Conservation (phyloP, 2,888 invertebrate genomes). For the Zonitis immaculata region DNA sequence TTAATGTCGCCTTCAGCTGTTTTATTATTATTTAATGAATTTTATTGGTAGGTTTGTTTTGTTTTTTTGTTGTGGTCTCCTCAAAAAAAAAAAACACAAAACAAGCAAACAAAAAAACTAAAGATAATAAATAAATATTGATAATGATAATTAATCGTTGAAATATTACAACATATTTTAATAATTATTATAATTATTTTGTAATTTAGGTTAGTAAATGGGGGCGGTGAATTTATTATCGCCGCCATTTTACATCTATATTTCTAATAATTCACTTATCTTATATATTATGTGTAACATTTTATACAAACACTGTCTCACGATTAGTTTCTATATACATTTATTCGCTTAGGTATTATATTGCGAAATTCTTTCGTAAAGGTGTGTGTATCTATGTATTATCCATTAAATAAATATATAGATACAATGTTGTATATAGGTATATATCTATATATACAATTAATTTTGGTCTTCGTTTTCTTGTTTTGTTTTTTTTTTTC, state of each 20-base stretch:
- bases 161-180: conserved; percentile 4
- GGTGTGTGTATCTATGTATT: not conserved
- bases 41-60: not conserved
- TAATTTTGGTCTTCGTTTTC: not conserved
- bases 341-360: conserved; percentile 1
- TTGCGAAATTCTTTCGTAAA: conserved; percentile 5
- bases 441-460: no score
- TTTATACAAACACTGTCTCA: conserved; percentile 2
- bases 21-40: not conserved
- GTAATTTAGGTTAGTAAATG: conserved; percentile 5
- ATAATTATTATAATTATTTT: conserved; percentile 6
- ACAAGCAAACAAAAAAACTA: not conserved
- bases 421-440: no score
- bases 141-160: conserved; percentile 1
- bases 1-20: conserved; percentile 1
- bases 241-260: conserved; percentile 2
- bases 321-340: conserved; percentile 5
- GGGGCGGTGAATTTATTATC: not conserved
- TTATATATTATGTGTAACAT: conserved; percentile 5
- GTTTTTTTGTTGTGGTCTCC: not conserved
- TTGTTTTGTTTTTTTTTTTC: not conserved
- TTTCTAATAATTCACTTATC: conserved; percentile 2
- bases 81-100: not conserved
- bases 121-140: not conserved
- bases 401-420: not conserved